phyloP scores from a whole-genome alignment of 2,888 invertebrate species.

The Steinernema hermaphroditum region DNA sequence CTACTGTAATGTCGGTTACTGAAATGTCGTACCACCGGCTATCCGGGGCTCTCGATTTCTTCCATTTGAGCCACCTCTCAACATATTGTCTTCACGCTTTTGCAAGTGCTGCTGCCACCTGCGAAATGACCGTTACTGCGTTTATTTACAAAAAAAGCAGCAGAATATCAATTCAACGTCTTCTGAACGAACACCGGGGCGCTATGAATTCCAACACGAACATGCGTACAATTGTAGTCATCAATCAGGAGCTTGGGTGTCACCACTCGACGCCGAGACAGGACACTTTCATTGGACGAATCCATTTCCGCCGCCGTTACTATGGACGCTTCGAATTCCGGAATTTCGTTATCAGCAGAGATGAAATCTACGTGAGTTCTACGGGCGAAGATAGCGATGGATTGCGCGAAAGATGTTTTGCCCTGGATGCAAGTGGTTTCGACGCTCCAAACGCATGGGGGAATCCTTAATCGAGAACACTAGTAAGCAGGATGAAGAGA shows the following conservation, averaged over 20 bases:
- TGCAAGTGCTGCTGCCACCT: too few species aligned
- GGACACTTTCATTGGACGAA: not conserved
- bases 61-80: too few species aligned
- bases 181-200: not conserved
- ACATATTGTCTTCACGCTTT: too few species aligned
- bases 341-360: not conserved
- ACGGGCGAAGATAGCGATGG: conserved; percentile 1
- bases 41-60: too few species aligned
- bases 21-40: too few species aligned
- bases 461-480: not conserved
- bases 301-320: not conserved
- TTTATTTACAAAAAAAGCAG: not conserved
- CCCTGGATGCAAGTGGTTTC: not conserved
- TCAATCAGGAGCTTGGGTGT: conserved; percentile 14
- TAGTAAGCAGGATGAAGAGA: not conserved
- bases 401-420: not conserved
- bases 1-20: too few species aligned
- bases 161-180: not conserved
- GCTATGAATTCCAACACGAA: not conserved
- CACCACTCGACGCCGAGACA: not conserved
- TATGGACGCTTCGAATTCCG: not conserved
- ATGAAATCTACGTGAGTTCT: not conserved
- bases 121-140: too few species aligned
- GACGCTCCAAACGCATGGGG: conserved; percentile 10
- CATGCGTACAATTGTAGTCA: not conserved